Conservation (phyloP, 2,797 vertebrate genomes). For the Lepus oiostolus region DNA sequence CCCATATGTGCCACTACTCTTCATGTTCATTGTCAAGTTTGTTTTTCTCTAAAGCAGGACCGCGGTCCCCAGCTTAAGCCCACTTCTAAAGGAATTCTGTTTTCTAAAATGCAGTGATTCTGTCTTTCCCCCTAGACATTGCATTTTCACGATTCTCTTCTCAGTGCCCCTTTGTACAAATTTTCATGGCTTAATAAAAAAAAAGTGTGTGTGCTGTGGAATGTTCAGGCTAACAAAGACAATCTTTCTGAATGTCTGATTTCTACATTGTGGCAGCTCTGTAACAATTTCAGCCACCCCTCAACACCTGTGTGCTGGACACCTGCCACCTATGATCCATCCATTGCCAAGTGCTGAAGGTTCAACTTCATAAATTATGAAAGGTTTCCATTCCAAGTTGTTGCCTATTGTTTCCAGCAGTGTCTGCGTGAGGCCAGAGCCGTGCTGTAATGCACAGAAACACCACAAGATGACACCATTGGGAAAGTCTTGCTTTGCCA, state of each 20-base stretch:
- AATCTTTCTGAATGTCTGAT: slow-evolving; percentile 26
- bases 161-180: slow-evolving; percentile 19
- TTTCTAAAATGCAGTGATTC: not conserved
- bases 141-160: slow-evolving; percentile 4
- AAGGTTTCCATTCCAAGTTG: not conserved
- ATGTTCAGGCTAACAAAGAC: not conserved
- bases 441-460: not conserved
- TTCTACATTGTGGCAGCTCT: not conserved
- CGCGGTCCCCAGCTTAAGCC: not conserved
- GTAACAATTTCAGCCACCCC: not conserved
- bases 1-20: not conserved
- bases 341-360: slow-evolving; percentile 10
- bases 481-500: slow-evolving; percentile 67
- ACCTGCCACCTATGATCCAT: not conserved
- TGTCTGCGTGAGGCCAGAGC: not conserved
- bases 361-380: not conserved
- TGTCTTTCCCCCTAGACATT: slow-evolving; percentile 36
- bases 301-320: not conserved
- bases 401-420: slow-evolving; percentile 16
- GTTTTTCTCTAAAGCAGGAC: not conserved
- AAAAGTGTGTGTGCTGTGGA: too few relatives aligned
- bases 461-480: slow-evolving; percentile 85
- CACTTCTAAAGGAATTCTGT: not conserved
- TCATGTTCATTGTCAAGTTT: slow-evolving; percentile 14
- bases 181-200: slow-evolving; percentile 10